A percentile compares a stretch with the other conserved stretches of the same genome.
Conservation (phyloP, 1,140 invertebrate genomes). For the Pollicipes pollicipes region DNA sequence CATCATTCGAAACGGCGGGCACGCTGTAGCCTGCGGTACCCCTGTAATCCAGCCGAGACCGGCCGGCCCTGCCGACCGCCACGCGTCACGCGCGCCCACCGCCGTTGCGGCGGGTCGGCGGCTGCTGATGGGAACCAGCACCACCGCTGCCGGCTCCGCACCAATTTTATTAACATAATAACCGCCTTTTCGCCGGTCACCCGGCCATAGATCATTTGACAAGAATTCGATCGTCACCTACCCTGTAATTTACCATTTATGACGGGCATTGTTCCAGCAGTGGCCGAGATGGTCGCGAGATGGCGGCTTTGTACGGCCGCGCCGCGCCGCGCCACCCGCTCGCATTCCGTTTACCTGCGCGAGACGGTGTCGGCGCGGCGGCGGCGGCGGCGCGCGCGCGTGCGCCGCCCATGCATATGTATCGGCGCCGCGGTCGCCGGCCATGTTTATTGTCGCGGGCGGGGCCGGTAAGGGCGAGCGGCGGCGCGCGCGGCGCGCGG, state of each 20-base stretch:
- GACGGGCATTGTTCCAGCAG: background rate
- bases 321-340: background rate
- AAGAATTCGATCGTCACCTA: background rate
- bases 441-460: background rate
- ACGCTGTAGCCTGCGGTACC: too few relatives aligned
- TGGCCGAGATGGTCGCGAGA: background rate
- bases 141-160: background rate
- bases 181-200: background rate
- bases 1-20: too few relatives aligned
- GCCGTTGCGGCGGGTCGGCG: background rate
- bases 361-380: too few relatives aligned
- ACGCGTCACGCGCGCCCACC: too few relatives aligned
- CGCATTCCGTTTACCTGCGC: background rate
- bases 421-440: background rate
- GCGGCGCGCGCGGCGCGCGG: too few relatives aligned
- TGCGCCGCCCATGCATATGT: background rate
- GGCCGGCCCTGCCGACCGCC: too few relatives aligned
- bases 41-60: too few relatives aligned
- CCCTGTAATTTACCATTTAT: conserved; percentile 1
- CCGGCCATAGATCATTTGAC: background rate
- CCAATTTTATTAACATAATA: background rate
- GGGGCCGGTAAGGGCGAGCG: background rate
- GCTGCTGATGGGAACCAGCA: background rate
- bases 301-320: background rate
- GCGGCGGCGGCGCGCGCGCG: too few relatives aligned